Evolutionary conservation across 2,113 vertebrate genomes (phyloP), one percentile per base, ranked within the genome.

Genomic region (Planiliza haematocheilus): DNA sequence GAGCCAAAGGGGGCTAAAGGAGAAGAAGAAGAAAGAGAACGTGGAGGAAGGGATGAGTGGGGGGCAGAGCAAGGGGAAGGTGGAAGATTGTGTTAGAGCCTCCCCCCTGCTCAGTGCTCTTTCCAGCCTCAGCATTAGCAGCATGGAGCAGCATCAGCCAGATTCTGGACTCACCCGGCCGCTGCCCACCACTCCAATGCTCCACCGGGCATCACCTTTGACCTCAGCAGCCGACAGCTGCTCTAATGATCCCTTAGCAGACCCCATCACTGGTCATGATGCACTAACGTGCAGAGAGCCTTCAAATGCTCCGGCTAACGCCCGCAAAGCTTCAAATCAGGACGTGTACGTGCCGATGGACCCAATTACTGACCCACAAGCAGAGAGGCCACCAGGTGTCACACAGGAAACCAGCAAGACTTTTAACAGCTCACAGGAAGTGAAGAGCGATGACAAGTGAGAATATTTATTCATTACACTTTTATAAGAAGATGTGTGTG

Each of bases 321-420:
- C 36, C 2, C 7, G 10, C 10, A 59, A 18, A 53, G 53, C 9
- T 13, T 36, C 52, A 0, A 0, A n/a, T 0, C 86, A 89, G 86
- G 86, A 90, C 4, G 4, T 89, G 12, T 92, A 92, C 8, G 85
- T 91, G 7, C 82, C 70, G 0, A 92, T 92, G 91, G 87, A 89
- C 20, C 82, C 85, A 2, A 66, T 91, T 1, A 30, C 30, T 14
- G 70, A 56, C 6, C 17, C 60, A 1, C 49, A 53, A 2, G 37
- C 52, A 6, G 21, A 68, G 39, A 49, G 11, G 5, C 68, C 2
- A 41, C 63, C 4, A 21, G 24, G 37, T 0, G 0, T 37, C 21
- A 38, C 11, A 17, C 74, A 34, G 62, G 74, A 82, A 74, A 55
- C 17, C 43, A 38, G 0, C 1, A 56, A 48, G 37, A 0, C 14